Evolutionary conservation across 2,113 vertebrate species (phyloP).

Genomic region (Amazona guildingii): DNA sequence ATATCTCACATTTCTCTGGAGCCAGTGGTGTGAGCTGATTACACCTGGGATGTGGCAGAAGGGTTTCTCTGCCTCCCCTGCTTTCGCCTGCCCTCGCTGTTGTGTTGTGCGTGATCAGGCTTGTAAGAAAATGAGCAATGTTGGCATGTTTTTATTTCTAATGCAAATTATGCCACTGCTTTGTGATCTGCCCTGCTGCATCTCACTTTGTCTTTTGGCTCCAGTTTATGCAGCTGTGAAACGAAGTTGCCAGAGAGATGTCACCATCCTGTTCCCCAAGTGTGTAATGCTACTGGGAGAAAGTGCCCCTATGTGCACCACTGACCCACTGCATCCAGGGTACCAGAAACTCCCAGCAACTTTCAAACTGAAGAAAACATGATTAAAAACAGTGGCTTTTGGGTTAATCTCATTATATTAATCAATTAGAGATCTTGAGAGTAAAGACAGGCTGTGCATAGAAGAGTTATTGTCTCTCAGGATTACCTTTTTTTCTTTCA

Average conservation of each 20-base stretch:
- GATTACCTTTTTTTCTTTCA: slow-evolving; percentile 1
- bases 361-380: neutral
- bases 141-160: slow-evolving; percentile 17
- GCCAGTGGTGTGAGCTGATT: no score
- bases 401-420: neutral
- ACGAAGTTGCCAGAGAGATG: neutral
- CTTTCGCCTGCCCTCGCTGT: rapidly evolving
- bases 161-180: neutral
- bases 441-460: neutral
- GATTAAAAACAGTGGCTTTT: neutral
- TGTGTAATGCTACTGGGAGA: neutral
- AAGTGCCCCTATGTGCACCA: neutral
- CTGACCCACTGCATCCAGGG: rapidly evolving
- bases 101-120: neutral
- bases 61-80: neutral
- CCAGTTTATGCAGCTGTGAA: neutral
- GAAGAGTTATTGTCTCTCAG: neutral
- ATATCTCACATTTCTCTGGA: no score
- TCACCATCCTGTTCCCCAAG: neutral
- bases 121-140: neutral
- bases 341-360: neutral
- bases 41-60: no score
- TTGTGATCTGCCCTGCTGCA: neutral
- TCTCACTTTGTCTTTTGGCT: neutral
- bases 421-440: neutral